phyloP scores from a whole-genome alignment of 1,140 invertebrate species.

The Eurytemora carolleeae region DNA sequence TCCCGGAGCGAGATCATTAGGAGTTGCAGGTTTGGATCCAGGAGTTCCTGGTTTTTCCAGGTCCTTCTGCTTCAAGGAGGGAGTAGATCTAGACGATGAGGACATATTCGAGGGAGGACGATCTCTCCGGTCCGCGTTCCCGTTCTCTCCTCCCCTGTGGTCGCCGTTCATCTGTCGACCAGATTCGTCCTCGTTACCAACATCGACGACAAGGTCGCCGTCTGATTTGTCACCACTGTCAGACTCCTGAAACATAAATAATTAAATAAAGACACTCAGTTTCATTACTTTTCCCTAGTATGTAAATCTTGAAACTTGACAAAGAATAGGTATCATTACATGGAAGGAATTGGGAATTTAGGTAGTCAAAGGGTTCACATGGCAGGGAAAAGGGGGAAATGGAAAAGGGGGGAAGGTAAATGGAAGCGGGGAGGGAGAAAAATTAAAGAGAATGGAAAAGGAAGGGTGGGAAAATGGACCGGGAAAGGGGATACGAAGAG shows the following conservation, averaged over 20 bases:
- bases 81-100: constrained; percentile 20
- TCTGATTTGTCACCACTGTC: constrained; percentile 34
- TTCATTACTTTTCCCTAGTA: neutral
- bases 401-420: too few relatives aligned
- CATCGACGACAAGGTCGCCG: constrained; percentile 35
- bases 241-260: constrained; percentile 23
- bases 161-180: constrained; percentile 14
- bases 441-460: too few relatives aligned
- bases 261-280: neutral
- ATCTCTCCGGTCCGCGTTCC: constrained; percentile 3
- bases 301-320: too few relatives aligned
- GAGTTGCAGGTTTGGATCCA: constrained; percentile 10
- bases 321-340: too few relatives aligned
- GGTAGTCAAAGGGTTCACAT: too few relatives aligned
- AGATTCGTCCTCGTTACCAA: constrained; percentile 27
- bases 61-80: constrained; percentile 19
- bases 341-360: too few relatives aligned
- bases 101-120: constrained; percentile 19
- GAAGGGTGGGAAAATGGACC: too few relatives aligned
- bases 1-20: constrained; percentile 2
- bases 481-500: too few relatives aligned
- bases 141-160: constrained; percentile 4
- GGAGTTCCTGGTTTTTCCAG: constrained; percentile 13
- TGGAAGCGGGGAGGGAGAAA: too few relatives aligned
- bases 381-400: too few relatives aligned